Conservation (phyloP, 2,797 vertebrate species). For the Dryobates pubescens region DNA sequence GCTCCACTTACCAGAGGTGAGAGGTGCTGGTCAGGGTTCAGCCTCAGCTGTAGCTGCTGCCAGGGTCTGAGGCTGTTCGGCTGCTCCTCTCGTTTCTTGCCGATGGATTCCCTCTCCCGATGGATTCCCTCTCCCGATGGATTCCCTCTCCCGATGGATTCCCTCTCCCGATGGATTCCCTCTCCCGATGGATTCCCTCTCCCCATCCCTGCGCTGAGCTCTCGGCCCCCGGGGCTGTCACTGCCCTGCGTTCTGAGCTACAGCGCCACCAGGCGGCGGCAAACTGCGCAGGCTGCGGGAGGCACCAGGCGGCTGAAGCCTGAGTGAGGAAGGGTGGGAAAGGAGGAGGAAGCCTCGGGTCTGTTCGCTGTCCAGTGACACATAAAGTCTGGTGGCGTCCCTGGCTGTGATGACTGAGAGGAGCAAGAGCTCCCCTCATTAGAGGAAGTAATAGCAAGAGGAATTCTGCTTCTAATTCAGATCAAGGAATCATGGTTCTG, state of each 20-base stretch:
- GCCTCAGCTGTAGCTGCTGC: not conserved
- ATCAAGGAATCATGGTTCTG: not conserved
- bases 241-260: constrained; percentile 11
- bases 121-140: not conserved
- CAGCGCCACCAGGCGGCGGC: constrained; percentile 58
- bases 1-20: fast-evolving
- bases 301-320: not conserved
- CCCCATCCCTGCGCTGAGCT: not conserved
- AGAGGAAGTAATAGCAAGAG: not conserved
- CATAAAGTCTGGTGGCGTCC: not conserved
- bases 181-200: not conserved
- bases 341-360: not conserved
- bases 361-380: not conserved
- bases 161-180: not conserved
- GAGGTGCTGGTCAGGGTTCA: not conserved
- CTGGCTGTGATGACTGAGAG: not conserved
- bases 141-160: not conserved
- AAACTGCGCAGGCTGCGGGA: not conserved
- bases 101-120: not conserved
- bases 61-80: not conserved
- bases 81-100: not conserved
- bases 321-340: not conserved
- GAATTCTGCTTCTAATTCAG: not conserved
- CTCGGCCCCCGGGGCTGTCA: not conserved
- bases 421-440: not conserved